phyloP scores from a whole-genome alignment of 2,113 vertebrate species.

The Triplophysa siluroides region DNA sequence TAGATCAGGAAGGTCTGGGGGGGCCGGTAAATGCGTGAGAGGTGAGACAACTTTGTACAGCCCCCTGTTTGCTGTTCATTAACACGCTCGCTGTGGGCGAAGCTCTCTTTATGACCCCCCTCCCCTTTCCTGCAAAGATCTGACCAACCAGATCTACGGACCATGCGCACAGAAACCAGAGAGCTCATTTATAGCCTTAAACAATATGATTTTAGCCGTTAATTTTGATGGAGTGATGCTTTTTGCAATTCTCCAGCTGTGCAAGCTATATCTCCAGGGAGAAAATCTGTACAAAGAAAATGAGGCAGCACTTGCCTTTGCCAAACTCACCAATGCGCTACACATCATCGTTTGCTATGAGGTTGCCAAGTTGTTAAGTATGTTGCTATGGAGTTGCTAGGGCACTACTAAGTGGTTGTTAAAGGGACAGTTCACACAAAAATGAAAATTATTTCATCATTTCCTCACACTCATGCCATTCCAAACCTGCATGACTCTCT shows the following conservation, averaged over 20 bases:
- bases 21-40: conserved; percentile 85
- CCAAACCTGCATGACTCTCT: too few relatives aligned
- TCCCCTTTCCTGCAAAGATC: conserved; percentile 6
- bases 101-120: conserved; percentile 37
- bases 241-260: not conserved
- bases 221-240: not conserved
- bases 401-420: not conserved
- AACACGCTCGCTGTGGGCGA: conserved; percentile 63
- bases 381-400: not conserved
- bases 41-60: conserved; percentile 78
- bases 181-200: conserved; percentile 9
- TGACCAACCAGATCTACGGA: not conserved
- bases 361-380: not conserved
- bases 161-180: not conserved
- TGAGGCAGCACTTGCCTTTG: too few relatives aligned
- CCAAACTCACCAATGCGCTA: not conserved
- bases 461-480: too few relatives aligned
- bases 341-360: not conserved
- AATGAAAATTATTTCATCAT: too few relatives aligned
- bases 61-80: conserved; percentile 69
- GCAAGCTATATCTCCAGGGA: not conserved
- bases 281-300: not conserved
- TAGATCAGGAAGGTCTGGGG: conserved; percentile 91
- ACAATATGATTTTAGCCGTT: not conserved
- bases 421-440: too few relatives aligned